Percentiles rank a stretch among this genome's conserved stretches.
Conservation (phyloP, 2,888 invertebrate species). For the Dorcus hopei region DNA sequence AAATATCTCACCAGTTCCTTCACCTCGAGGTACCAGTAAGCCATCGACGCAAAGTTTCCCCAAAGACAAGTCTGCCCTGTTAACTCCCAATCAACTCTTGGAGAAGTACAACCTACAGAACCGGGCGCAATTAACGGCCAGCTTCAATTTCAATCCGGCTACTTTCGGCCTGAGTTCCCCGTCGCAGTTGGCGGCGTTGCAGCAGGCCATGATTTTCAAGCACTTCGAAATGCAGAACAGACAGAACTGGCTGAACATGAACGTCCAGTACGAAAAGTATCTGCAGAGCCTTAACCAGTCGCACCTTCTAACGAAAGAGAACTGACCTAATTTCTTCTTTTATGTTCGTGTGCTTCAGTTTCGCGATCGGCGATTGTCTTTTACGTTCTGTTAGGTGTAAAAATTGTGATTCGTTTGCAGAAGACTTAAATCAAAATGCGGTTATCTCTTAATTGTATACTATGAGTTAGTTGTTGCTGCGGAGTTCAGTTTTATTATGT, state of each 20-base stretch:
- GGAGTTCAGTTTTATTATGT: neutral
- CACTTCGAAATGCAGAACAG: slow-evolving; percentile 46
- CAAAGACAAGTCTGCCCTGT: slow-evolving; percentile 7
- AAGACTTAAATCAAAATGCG: neutral
- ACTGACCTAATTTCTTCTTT: slow-evolving; percentile 7
- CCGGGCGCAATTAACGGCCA: slow-evolving; percentile 46
- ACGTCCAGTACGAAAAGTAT: slow-evolving; percentile 46
- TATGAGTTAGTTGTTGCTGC: neutral
- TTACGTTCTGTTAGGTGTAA: neutral
- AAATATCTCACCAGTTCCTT: neutral
- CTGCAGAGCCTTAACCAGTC: slow-evolving; percentile 39
- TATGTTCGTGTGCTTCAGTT: neutral
- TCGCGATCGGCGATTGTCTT: neutral
- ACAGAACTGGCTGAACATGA: slow-evolving; percentile 44
- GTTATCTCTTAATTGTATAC: neutral
- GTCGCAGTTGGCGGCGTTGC: slow-evolving; percentile 38
- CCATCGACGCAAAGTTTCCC: neutral
- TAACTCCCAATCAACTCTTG: slow-evolving; percentile 39
- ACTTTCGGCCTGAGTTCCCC: slow-evolving; percentile 22
- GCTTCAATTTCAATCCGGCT: slow-evolving; percentile 41
- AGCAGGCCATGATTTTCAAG: slow-evolving; percentile 46
- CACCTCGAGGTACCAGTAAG: neutral
- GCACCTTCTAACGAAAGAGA: slow-evolving; percentile 20
- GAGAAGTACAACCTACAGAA: slow-evolving; percentile 49
- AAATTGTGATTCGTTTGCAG: neutral